These are phyloP conservation scores for Nasonia giraulti DNA, from an alignment of 1,140 invertebrate genomes.

Conservation along the genomic window DNA sequence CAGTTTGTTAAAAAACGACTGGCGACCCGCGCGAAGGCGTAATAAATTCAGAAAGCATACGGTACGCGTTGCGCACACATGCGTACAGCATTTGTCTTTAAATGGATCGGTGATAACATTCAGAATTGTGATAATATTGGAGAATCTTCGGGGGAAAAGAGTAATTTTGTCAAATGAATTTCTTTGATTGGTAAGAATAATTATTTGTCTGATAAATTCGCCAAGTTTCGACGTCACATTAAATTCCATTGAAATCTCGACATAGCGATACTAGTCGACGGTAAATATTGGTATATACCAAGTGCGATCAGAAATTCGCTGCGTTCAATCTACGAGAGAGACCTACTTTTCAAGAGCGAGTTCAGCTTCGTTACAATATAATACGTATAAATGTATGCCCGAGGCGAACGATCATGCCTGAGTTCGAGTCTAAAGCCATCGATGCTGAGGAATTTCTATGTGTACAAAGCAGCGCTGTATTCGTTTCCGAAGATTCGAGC, in stretches of 20 bases:
- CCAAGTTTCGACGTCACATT: too few species aligned
- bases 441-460: background rate
- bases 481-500: background rate
- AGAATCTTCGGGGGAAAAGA: too few species aligned
- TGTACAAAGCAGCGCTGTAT: background rate
- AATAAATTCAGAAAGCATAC: slow-evolving; percentile 37
- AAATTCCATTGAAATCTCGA: too few species aligned
- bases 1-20: slow-evolving; percentile 13
- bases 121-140: too few species aligned
- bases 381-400: background rate
- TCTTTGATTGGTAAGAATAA: too few species aligned
- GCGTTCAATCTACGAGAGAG: too few species aligned
- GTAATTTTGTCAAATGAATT: too few species aligned
- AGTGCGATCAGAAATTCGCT: background rate
- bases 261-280: too few species aligned
- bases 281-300: background rate
- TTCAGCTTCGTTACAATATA: background rate
- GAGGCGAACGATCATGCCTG: slow-evolving; percentile 2
- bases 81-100: background rate
- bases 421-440: background rate
- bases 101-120: too few species aligned
- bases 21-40: slow-evolving; percentile 16
- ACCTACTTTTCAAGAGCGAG: slow-evolving; percentile 5
- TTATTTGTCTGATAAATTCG: too few species aligned
- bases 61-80: background rate